Conservation (phyloP, 2,888 invertebrate species). For the Mesorhabditis spiculigera region DNA sequence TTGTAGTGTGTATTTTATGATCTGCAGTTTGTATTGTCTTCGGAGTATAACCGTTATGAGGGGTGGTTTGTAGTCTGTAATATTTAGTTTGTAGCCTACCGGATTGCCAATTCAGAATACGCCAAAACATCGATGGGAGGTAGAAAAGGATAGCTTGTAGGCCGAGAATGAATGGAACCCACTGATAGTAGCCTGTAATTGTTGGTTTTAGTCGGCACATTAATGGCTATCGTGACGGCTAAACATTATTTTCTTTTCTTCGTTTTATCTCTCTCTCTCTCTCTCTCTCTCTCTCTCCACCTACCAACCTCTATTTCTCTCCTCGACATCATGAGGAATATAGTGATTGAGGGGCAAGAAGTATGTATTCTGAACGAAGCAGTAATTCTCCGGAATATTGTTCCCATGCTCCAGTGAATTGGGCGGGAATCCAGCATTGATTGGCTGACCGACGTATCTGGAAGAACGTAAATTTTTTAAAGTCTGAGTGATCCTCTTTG, state of each 20-base stretch:
- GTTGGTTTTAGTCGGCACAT: conserved; percentile 2
- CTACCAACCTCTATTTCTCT: conserved; percentile 49
- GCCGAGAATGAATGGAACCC: conserved; percentile 60
- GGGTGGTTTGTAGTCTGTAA: no score
- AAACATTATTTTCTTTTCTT: no score
- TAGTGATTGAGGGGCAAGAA: conserved; percentile 54
- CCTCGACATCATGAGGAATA: conserved; percentile 47
- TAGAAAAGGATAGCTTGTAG: conserved; percentile 63
- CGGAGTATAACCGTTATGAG: no score
- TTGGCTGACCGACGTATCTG: conserved; percentile 57
- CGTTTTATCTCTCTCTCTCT: conserved; percentile 8
- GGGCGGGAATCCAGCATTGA: conserved; percentile 59
- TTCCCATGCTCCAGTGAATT: conserved; percentile 58
- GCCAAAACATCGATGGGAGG: conserved; percentile 62
- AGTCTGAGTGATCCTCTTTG: no score
- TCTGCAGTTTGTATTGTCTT: no score
- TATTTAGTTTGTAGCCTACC: conserved; percentile 26
- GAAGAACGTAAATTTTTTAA: conserved; percentile 7
- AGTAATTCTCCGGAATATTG: conserved; percentile 58
- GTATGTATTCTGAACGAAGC: conserved; percentile 58
- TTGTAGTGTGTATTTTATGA: no score
- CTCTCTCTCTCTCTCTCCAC: background rate
- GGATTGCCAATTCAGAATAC: conserved; percentile 61
- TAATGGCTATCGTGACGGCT: no score
- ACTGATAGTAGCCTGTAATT: conserved; percentile 59